Conservation (phyloP, 2,888 invertebrate species). For the Sesia apiformis region DNA sequence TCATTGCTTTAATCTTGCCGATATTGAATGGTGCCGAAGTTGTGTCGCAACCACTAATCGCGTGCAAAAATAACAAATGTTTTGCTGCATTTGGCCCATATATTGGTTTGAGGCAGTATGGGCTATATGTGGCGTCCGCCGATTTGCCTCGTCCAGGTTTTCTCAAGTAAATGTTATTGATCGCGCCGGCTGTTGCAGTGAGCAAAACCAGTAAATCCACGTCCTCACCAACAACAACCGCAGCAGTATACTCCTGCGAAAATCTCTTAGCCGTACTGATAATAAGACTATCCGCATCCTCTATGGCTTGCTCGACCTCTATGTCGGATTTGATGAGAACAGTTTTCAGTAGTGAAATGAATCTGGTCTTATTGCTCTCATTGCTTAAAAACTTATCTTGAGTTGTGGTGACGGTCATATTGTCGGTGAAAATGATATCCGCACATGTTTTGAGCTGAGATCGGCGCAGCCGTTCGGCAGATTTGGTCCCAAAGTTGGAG, state of each 20-base stretch:
- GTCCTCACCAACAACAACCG: constrained; percentile 15
- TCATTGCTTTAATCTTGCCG: constrained; percentile 1
- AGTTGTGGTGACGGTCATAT: constrained; percentile 1
- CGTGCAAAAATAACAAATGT: constrained; percentile 2
- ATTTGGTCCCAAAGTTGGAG: constrained; percentile 17
- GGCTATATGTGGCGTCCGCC: constrained; percentile 2
- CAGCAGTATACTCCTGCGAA: constrained; percentile 12
- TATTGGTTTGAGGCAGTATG: constrained; percentile 7
- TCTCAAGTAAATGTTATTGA: constrained; percentile 6
- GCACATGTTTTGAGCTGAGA: background rate
- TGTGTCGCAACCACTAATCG: constrained; percentile 8
- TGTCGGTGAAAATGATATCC: constrained; percentile 1
- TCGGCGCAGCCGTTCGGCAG: constrained; percentile 17
- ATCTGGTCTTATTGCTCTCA: constrained; percentile 24
- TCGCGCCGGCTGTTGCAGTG: constrained; percentile 15
- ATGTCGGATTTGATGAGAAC: constrained; percentile 19
- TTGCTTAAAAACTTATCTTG: constrained; percentile 21
- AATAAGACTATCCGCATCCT: constrained; percentile 19
- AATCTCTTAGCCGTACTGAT: constrained; percentile 13
- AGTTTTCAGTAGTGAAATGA: constrained; percentile 21
- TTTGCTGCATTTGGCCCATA: background rate
- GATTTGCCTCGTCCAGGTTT: constrained; percentile 12
- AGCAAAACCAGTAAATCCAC: constrained; percentile 11
- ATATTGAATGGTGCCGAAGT: constrained; percentile 6
- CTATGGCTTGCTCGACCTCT: constrained; percentile 20